Evolutionary conservation across 2,888 invertebrate genomes (phyloP).

Genomic region (Dicyrtoma fusca): DNA sequence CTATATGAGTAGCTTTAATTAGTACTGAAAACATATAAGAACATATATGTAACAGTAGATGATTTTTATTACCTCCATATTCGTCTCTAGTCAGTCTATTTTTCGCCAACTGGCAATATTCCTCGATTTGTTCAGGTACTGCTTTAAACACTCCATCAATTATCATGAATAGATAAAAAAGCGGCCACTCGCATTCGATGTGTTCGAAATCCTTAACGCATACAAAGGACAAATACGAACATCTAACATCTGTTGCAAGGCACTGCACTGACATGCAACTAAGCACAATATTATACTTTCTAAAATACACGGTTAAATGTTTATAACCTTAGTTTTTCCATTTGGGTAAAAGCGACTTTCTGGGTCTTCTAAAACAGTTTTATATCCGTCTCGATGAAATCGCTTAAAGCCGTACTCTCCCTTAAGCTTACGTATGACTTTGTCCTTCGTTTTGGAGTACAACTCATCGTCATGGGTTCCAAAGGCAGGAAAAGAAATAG

Average conservation of each 20-base stretch:
- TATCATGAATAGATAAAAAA: slow-evolving; percentile 93
- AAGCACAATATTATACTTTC: neutral
- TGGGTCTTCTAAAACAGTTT: slow-evolving; percentile 83
- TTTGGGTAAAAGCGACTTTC: slow-evolving; percentile 78
- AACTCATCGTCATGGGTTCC: slow-evolving; percentile 93
- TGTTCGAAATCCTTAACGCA: slow-evolving; percentile 79
- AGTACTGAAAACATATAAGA: too few species aligned
- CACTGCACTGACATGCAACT: too few species aligned
- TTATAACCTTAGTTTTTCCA: slow-evolving; percentile 79
- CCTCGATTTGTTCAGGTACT: slow-evolving; percentile 85
- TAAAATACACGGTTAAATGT: neutral
- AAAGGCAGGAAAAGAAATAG: slow-evolving; percentile 97
- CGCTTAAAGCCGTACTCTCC: slow-evolving; percentile 92
- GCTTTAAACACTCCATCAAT: slow-evolving; percentile 92
- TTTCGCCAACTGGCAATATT: slow-evolving; percentile 84
- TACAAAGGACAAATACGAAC: too few species aligned
- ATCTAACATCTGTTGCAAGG: too few species aligned
- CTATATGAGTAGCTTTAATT: too few species aligned
- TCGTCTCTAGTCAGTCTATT: slow-evolving; percentile 78
- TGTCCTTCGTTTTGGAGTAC: slow-evolving; percentile 83
- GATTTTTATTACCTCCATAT: slow-evolving; percentile 70
- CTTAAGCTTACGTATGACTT: slow-evolving; percentile 77
- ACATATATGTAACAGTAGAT: neutral
- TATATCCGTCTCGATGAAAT: slow-evolving; percentile 92
- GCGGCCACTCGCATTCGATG: slow-evolving; percentile 97